Evolutionary conservation across 2,888 invertebrate species (phyloP).

Genomic region (Pyrgus malvae): DNA sequence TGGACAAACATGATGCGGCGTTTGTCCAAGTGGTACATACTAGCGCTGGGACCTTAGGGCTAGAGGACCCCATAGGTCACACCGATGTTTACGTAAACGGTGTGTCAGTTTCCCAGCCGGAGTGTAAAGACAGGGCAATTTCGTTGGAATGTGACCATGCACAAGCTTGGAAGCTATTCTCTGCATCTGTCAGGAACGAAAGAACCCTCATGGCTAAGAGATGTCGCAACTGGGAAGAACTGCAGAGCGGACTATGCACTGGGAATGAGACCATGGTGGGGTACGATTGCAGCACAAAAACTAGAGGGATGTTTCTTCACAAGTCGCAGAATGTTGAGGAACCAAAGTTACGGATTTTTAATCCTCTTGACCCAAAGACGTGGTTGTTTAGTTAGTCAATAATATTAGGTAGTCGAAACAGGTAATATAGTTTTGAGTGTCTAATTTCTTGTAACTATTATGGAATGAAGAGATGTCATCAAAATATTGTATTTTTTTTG

Average conservation of each 20-base stretch:
- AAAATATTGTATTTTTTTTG: too few relatives aligned
- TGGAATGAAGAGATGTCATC: too few relatives aligned
- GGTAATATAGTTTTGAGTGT: not conserved
- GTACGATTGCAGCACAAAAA: slow-evolving; percentile 45
- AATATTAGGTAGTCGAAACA: not conserved
- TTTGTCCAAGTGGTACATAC: slow-evolving; percentile 71
- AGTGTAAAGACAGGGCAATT: slow-evolving; percentile 54
- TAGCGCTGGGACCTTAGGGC: slow-evolving; percentile 61
- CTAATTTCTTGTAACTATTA: not conserved
- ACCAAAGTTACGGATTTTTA: slow-evolving; percentile 42
- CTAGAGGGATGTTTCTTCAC: slow-evolving; percentile 58
- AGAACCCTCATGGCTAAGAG: slow-evolving; percentile 45
- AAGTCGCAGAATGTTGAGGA: slow-evolving; percentile 43
- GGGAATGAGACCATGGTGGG: slow-evolving; percentile 53
- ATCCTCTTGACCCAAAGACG: slow-evolving; percentile 46
- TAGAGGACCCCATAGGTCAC: slow-evolving; percentile 61
- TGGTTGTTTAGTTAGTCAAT: slow-evolving; percentile 29
- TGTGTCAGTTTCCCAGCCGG: slow-evolving; percentile 58
- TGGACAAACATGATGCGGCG: slow-evolving; percentile 53
- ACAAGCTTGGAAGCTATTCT: slow-evolving; percentile 60
- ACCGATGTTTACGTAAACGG: slow-evolving; percentile 70
- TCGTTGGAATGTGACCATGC: slow-evolving; percentile 67
- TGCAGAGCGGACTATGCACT: slow-evolving; percentile 47
- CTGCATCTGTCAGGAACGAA: slow-evolving; percentile 50
- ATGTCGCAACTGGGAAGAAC: slow-evolving; percentile 53